phyloP scores from a whole-genome alignment of 2,888 invertebrate species.

The Saturnia pavonia region DNA sequence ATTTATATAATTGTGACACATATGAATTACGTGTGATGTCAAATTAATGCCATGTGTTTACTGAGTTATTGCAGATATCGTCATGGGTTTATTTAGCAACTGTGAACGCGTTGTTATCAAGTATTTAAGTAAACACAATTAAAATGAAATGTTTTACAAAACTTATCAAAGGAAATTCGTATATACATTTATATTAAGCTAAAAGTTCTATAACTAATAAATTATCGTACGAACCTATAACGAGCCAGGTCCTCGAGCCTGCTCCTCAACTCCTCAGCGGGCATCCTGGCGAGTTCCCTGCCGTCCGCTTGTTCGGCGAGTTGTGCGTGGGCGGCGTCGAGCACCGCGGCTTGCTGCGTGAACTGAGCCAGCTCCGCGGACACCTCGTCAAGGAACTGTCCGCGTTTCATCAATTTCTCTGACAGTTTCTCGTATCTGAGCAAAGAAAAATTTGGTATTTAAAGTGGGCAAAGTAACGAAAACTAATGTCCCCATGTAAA shows the following conservation, averaged over 20 bases:
- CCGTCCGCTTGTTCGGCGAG: constrained; percentile 89
- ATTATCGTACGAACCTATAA: constrained; percentile 62
- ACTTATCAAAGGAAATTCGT: no score
- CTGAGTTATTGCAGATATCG: neutral
- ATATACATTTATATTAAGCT: no score
- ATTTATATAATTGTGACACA: no score
- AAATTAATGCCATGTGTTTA: neutral
- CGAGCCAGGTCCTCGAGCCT: constrained; percentile 79
- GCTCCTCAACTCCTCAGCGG: constrained; percentile 80
- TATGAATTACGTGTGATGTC: neutral
- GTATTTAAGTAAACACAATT: no score
- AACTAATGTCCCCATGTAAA: neutral
- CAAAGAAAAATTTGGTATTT: constrained; percentile 14
- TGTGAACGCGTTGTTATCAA: no score
- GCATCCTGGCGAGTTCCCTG: constrained; percentile 85
- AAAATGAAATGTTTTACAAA: no score
- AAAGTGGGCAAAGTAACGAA: neutral
- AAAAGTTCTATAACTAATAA: neutral
- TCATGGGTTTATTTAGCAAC: neutral
- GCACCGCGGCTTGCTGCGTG: constrained; percentile 83
- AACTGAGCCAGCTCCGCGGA: constrained; percentile 86
- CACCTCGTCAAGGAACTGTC: constrained; percentile 91
- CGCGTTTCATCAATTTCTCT: constrained; percentile 89
- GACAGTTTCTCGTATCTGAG: constrained; percentile 91
- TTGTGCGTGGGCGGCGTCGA: constrained; percentile 87